Evolutionary conservation across 1,140 invertebrate species (phyloP), one percentile per base, ranked within the genome.

Genomic region (Eriocheir sinensis): DNA sequence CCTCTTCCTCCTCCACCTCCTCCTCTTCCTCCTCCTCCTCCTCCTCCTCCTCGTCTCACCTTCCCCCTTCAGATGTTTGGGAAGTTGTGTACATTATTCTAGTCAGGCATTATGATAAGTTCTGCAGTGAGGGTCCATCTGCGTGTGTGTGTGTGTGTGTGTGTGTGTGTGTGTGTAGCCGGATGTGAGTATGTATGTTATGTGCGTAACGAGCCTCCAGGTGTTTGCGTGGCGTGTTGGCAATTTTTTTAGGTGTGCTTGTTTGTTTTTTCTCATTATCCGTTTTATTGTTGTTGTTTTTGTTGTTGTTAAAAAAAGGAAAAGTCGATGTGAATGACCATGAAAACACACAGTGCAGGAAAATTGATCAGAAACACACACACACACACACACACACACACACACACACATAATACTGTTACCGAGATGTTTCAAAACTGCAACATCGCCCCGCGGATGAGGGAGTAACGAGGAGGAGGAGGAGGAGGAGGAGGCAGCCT

Each of bases 81-180:
- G 81, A 30, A 4, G 44, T 32, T 86, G 83, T 32, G 40, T 93
- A 93, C 53, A 60, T 93, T 86, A 93, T 86, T 93, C 80, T 53
- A 85, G 90, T 92, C 90, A 92, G 90, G 90, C 79, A 40, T 40
- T 34, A 32, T 81, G 90, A 92, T 92, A 92, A 92, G 60, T 81
- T 80, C n/a, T 40, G 60, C 90, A 81, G 21, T 36, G 90, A 72
- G 53, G 79, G 72, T 81, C 34, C 41, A n/a, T 91, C 27, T 60
- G n/a, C 30, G 30, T 91, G 27, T 91, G 6, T 93, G 80, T 60
- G 81, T 86, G 92, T 88, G 92, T 86, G 92, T 88, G 81, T 93
- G 81, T 93, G 92, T 93, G 92, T 93, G 81, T 86, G 81, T 92
- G 91, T 93, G 92, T 93, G 92, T 93, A 44, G 86, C 41, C 60